These are phyloP conservation scores for Acrobasis suavella DNA, from an alignment of 2,888 invertebrate species.

Conservation along the genomic window DNA sequence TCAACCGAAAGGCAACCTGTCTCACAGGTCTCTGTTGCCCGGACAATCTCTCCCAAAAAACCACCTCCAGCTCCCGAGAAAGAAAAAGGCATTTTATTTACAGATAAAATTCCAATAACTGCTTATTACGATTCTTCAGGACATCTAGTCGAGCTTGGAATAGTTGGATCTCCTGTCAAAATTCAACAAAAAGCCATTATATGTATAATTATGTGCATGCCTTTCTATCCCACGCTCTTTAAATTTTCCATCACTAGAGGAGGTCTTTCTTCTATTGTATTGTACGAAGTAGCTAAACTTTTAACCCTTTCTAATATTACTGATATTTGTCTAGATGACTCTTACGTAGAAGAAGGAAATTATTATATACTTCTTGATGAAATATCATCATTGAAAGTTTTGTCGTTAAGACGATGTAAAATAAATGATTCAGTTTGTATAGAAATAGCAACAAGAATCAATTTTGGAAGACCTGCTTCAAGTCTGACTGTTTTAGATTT, in stretches of 20 bases:
- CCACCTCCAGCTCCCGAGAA: neutral
- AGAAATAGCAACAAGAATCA: conserved; percentile 42
- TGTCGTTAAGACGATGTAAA: conserved; percentile 53
- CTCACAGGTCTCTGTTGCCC: neutral
- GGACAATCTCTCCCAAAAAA: neutral
- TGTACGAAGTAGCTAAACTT: conserved; percentile 49
- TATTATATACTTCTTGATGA: conserved; percentile 50
- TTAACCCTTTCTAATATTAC: conserved; percentile 53
- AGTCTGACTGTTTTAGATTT: conserved; percentile 48
- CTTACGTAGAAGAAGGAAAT: conserved; percentile 44
- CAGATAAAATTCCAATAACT: conserved; percentile 33
- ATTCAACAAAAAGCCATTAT: conserved; percentile 46
- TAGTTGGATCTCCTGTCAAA: conserved; percentile 32
- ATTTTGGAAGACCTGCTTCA: conserved; percentile 35
- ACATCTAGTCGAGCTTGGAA: conserved; percentile 46
- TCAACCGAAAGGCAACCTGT: neutral
- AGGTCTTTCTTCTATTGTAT: conserved; percentile 33
- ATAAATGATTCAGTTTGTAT: conserved; percentile 46
- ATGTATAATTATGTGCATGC: conserved; percentile 46
- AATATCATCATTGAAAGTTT: conserved; percentile 42
- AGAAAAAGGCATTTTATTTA: neutral
- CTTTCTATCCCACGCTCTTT: conserved; percentile 47
- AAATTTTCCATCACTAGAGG: conserved; percentile 45
- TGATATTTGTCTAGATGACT: conserved; percentile 55
- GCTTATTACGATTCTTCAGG: conserved; percentile 44